Evolutionary conservation across 2,888 invertebrate species (phyloP), one percentile per base, ranked within the genome.

Genomic region (Lepidochrysops patricia): DNA sequence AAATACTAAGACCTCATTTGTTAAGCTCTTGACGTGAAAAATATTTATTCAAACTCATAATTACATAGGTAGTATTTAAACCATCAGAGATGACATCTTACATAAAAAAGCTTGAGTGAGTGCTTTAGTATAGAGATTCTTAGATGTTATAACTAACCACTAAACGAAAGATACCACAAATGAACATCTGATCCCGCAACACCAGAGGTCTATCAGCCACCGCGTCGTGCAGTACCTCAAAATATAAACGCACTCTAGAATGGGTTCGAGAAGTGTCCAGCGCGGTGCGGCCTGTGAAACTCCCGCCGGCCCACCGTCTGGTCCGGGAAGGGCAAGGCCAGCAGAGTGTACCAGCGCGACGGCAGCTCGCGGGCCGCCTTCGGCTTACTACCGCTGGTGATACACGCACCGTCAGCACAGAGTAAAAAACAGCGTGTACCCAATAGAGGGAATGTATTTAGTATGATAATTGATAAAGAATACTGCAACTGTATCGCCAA

Each of bases 251-350:
- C 82, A 83, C 68, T 70, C 90, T 92, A 93, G 85, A 92, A 90
- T 62, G 94, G 94, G 86, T 95, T 95, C 90, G 96, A 96, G 92
- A 96, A 97, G 90, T 95, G 95, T 77, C 96, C 97, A 72, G 96
- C 96, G 76, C 94, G 94, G 68, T 91, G 91, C 66, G 90, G 91
- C 64, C 94, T 92, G 80, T 93, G 93, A 74, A 95, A 93, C 88
- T 97, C 96, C 66, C 97, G 92, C 76, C 96, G 90, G 71, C 96
- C 97, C 75, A 97, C 93, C 83, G 96, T 96, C 91, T 97, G 96
- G 91, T 97, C 97, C 75, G 96, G 96, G 90, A 97, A 97, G 70
- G 97, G 97, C 76, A 97, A 91, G 70, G 97, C 97, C 83, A 97
- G 92, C 74, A 97, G 93, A 66, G 96, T 96, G 91, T 96, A 96